Evolutionary conservation across 1,140 invertebrate genomes (phyloP), one percentile per base, ranked within the genome.

Genomic region (Amyelois transitella): DNA sequence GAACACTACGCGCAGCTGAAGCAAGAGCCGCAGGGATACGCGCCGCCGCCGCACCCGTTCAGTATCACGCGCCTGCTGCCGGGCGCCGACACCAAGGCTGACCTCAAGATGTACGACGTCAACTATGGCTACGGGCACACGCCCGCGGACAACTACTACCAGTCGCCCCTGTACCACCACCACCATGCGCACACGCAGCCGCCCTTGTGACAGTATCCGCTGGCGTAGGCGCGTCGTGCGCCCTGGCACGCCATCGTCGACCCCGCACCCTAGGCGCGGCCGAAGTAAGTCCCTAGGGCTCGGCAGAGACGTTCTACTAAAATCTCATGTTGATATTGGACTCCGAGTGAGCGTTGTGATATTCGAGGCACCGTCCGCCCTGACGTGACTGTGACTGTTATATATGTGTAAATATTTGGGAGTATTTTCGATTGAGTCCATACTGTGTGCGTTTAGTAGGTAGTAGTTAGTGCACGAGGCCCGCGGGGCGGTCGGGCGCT

Each of bases 51-150:
- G 77, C 95, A 98, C 83, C 97, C 97, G 0, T 98, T 98, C 88
- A 97, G 96, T 79, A 98, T 98, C 71, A 97, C 96, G 63, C 94
- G 96, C 76, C 91, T 98, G 73, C 87, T 96, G 69, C 95, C 95
- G 7, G 94, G 94, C 53, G 94, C 94, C 44, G 95, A 96, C 71
- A 93, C 93, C 53, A 96, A 96, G 80, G 91, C 94, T 43, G 93
- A 95, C 79, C 91, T 95, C 60, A 95, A 94, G 82, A 95, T 95
- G 92, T 95, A 95, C 88, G 93, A 94, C 58, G 92, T 94, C 82
- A 91, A 93, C 83, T 94, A 95, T 66, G 91, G 92, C 21, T 92
- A 93, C 66, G 89, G 91, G 20, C 90, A 92, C 68, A 81, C 92
- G 75, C 90, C 91, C 25, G 92, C 94, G 70, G 93, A 95, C 81